Evolutionary conservation across 2,113 vertebrate genomes (phyloP), one percentile per base, ranked within the genome.

Genomic region (Leptodactylus fuscus): DNA sequence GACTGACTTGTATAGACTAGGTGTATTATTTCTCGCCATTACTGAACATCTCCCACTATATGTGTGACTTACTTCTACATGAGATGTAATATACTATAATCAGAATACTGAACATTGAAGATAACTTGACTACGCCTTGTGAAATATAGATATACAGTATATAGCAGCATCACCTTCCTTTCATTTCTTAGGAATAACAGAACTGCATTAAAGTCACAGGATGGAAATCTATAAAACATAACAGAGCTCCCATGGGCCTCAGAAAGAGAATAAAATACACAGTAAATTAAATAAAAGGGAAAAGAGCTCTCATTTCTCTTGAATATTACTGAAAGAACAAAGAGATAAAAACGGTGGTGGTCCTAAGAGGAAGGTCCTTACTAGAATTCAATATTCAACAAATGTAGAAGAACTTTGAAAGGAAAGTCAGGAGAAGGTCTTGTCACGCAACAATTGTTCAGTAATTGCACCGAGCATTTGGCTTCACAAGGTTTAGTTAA

Each of bases 241-340:
- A 70, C 4, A 70, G 51, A 49, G 7, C 44, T 67, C 44, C 80
- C 27, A 36, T 34, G 46, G 22, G 81, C 18, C 51, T 29, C 67
- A 53, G 38, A 53, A 27, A 73, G 29, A 82, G 67, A 73, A 73
- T 53, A 55, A 55, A 73, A 71, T 69, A 24, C 65, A 71, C 32
- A 34, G 29, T 29, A 34, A 82, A 41, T 58, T 22, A 73, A 73
- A 73, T 58, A 32, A 82, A 73, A 22, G n/a, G 65, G 27, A 36
- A 27, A 34, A 73, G 34, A 48, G n/a, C 53, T 55, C 53, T 73
- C 5, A 27, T 82, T 82, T 73, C 20, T 82, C 69, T 73, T 27
- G 67, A n/a, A 73, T 82, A 18, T 73, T 53, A 24, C 48, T 41
- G 69, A 73, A 73, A 73, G 48, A 44, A 69, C 46, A 51, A 69